phyloP scores from a whole-genome alignment of 2,113 vertebrate species.

The Silurus glanis region DNA sequence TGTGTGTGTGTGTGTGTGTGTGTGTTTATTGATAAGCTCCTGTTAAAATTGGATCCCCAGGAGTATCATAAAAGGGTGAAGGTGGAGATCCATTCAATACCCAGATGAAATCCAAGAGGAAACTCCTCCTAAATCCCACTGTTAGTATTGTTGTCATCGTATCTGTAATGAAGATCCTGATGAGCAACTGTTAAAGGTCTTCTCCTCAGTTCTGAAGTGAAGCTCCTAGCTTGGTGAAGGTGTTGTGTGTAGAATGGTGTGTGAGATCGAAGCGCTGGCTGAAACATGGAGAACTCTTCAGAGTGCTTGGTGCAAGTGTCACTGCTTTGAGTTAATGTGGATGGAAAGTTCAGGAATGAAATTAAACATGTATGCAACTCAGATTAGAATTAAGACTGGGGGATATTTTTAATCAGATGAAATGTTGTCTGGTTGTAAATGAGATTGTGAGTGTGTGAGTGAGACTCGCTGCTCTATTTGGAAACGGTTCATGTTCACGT shows the following conservation, averaged over 20 bases:
- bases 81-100: not conserved
- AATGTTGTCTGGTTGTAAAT: not conserved
- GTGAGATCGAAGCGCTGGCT: not conserved
- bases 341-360: not conserved
- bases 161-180: not conserved
- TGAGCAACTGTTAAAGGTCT: not conserved
- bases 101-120: not conserved
- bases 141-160: not conserved
- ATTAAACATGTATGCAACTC: too few relatives aligned
- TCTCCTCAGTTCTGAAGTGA: not conserved
- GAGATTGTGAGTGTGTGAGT: not conserved
- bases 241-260: not conserved
- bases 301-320: not conserved
- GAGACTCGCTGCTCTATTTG: not conserved
- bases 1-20: not conserved
- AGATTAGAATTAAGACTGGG: too few relatives aligned
- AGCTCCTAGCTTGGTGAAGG: not conserved
- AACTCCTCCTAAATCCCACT: not conserved
- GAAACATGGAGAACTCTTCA: not conserved
- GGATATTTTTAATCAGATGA: not conserved
- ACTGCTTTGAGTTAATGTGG: not conserved
- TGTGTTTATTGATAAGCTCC: not conserved
- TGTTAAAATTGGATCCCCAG: not conserved
- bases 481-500: not conserved
- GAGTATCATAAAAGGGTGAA: not conserved